A percentile compares a stretch with the other conserved stretches of the same genome.
Evolutionary conservation across 2,888 invertebrate genomes (phyloP).

Genomic region (Chloromyia formosa): DNA sequence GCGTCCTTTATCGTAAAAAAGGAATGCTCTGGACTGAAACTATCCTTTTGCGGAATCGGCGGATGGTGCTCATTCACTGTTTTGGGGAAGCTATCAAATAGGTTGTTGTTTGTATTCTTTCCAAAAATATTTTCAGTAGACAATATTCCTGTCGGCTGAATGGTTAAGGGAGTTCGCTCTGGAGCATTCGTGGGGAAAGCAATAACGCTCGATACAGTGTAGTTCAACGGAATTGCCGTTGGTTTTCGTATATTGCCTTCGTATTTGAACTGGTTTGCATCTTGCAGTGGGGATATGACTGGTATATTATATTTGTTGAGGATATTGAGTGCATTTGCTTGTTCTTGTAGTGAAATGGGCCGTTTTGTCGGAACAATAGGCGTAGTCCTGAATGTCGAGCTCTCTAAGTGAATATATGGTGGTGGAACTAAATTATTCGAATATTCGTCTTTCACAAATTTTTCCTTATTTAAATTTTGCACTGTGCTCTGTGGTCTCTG

Average conservation of each 20-base stretch:
- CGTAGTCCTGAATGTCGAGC: constrained; percentile 34
- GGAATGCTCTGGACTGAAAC: constrained; percentile 47
- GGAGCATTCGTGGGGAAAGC: constrained; percentile 38
- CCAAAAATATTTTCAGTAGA: neutral
- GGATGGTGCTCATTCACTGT: constrained; percentile 45
- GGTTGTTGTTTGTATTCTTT: neutral
- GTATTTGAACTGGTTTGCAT: constrained; percentile 42
- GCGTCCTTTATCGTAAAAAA: constrained; percentile 53
- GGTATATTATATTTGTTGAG: constrained; percentile 48
- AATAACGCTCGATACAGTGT: constrained; percentile 12
- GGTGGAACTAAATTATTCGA: constrained; percentile 47
- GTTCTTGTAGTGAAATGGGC: constrained; percentile 13
- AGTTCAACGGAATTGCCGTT: constrained; percentile 11
- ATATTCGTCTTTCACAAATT: constrained; percentile 44
- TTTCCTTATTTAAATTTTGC: too few species aligned
- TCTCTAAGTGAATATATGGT: constrained; percentile 35
- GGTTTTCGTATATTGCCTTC: neutral
- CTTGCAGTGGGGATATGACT: constrained; percentile 47
- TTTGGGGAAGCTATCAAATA: neutral
- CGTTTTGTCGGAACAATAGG: constrained; percentile 30
- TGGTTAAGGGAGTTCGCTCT: neutral
- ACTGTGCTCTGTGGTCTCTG: neutral
- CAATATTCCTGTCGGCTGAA: constrained; percentile 3
- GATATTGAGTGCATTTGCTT: constrained; percentile 44
- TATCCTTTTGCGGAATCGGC: constrained; percentile 38